Conservation (phyloP, 2,888 invertebrate genomes). For the Latrodectus hesperus region DNA sequence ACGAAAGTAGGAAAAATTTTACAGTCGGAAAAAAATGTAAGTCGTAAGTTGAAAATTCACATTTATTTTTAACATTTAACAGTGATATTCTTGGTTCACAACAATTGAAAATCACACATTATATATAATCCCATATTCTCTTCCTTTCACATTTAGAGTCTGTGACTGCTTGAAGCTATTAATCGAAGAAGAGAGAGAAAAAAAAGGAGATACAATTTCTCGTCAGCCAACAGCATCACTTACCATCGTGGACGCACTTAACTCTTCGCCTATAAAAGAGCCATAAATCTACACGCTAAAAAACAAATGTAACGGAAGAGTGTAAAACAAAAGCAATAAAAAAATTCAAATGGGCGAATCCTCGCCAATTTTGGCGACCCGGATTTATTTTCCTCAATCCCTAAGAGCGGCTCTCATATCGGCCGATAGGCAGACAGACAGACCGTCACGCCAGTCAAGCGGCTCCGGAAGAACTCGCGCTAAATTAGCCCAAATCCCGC, state of each 20-base stretch:
- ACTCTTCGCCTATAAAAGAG: constrained; percentile 67
- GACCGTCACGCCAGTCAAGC: constrained; percentile 68
- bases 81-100: too few relatives aligned
- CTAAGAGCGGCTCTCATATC: constrained; percentile 68
- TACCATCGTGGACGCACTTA: constrained; percentile 63
- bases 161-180: constrained; percentile 34
- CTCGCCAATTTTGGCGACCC: constrained; percentile 55
- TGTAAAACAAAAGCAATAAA: constrained; percentile 11
- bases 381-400: constrained; percentile 63
- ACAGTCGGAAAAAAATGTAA: too few relatives aligned
- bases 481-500: constrained; percentile 69
- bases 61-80: too few relatives aligned
- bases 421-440: constrained; percentile 66
- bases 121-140: too few relatives aligned
- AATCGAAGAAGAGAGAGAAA: constrained; percentile 33
- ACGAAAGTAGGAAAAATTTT: too few relatives aligned
- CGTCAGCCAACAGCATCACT: constrained; percentile 52
- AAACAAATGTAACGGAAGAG: constrained; percentile 22
- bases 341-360: constrained; percentile 3
- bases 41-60: too few relatives aligned
- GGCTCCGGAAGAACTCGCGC: constrained; percentile 70
- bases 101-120: too few relatives aligned
- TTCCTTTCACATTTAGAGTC: not conserved
- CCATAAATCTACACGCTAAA: constrained; percentile 59
- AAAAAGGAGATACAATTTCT: constrained; percentile 23